Evolutionary conservation across 2,113 vertebrate species (phyloP).

Genomic region (Morphnarchus princeps): DNA sequence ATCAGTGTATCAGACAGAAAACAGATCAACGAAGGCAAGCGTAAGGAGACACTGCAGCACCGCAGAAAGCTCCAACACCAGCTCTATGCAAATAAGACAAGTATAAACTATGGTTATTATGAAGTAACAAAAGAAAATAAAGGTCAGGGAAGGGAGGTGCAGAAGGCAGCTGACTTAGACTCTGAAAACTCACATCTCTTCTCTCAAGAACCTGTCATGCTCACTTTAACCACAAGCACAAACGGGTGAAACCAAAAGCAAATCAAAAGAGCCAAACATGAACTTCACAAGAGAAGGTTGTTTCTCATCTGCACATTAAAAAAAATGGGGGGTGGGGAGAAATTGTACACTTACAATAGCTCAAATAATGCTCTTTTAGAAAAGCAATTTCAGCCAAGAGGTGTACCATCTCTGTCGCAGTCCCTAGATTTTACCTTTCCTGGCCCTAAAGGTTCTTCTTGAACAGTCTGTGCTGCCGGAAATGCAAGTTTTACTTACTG

Average conservation of each 20-base stretch:
- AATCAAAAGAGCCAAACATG: not conserved
- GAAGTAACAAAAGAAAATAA: not conserved
- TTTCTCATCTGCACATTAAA: not conserved
- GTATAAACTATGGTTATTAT: not conserved
- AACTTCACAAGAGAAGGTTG: not conserved
- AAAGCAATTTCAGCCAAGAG: not conserved
- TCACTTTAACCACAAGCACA: not conserved
- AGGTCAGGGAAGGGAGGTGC: not conserved
- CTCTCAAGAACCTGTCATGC: not conserved
- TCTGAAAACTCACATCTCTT: not conserved
- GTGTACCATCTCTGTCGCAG: not conserved
- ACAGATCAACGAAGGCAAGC: not conserved
- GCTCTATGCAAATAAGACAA: not conserved
- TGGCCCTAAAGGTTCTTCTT: not conserved
- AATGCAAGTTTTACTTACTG: not conserved
- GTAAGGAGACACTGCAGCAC: not conserved
- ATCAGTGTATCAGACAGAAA: not conserved
- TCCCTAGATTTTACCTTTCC: not conserved
- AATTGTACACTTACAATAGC: not conserved
- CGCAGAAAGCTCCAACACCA: not conserved
- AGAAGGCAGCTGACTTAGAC: not conserved
- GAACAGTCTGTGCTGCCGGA: not conserved
- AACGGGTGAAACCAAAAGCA: not conserved
- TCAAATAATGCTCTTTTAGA: not conserved
- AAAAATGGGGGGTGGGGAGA: rapidly evolving